These are phyloP conservation scores for Liopterus haemorrhoidalis DNA, from an alignment of 2,888 invertebrate genomes.

Conservation along the genomic window DNA sequence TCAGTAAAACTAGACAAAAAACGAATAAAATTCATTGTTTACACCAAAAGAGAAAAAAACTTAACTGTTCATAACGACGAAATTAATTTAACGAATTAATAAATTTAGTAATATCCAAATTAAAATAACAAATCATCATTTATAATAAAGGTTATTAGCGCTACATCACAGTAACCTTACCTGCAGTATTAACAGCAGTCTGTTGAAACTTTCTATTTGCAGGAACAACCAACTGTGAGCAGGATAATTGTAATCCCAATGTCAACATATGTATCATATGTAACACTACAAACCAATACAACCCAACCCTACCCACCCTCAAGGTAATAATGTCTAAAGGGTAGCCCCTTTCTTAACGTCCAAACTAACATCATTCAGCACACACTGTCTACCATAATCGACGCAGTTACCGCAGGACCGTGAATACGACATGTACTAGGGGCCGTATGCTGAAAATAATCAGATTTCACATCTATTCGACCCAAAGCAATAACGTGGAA, in stretches of 20 bases:
- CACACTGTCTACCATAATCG: constrained; percentile 33
- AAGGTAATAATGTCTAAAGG: constrained; percentile 68
- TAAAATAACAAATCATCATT: too few species aligned
- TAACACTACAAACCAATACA: constrained; percentile 64
- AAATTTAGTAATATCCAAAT: too few species aligned
- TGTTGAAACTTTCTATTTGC: constrained; percentile 56
- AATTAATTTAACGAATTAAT: too few species aligned
- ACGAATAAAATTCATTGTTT: too few species aligned
- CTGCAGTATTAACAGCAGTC: constrained; percentile 59
- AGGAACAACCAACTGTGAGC: constrained; percentile 55
- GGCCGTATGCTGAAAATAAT: constrained; percentile 17
- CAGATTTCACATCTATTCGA: constrained; percentile 38
- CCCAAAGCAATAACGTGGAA: constrained; percentile 42
- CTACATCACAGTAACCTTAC: too few species aligned
- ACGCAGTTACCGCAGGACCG: too few species aligned
- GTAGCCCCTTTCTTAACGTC: constrained; percentile 45
- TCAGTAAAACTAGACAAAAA: too few species aligned
- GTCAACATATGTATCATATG: constrained; percentile 67
- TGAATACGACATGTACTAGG: too few species aligned
- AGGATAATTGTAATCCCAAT: constrained; percentile 67
- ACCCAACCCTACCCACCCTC: constrained; percentile 87
- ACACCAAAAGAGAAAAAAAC: too few species aligned
- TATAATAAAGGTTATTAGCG: too few species aligned
- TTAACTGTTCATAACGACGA: too few species aligned
- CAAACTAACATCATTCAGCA: constrained; percentile 40